These are phyloP conservation scores for Acleris literana DNA, from an alignment of 2,888 invertebrate species.

Conservation along the genomic window DNA sequence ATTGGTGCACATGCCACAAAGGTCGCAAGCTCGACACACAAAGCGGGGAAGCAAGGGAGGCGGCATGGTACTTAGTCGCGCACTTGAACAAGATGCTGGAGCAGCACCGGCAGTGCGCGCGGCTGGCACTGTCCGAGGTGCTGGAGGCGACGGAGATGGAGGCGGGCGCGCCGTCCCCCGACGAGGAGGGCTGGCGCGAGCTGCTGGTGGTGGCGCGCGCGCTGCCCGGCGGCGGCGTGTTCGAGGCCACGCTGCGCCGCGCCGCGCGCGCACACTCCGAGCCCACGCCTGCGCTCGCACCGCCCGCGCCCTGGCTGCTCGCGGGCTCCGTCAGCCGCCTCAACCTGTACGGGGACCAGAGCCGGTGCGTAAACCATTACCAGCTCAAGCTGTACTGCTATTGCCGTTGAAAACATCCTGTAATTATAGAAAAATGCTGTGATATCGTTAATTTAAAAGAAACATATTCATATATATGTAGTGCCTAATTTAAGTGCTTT, in stretches of 20 bases:
- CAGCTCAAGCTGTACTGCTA: slow-evolving; percentile 91
- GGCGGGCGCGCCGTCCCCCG: slow-evolving; percentile 62
- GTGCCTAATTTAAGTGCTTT: slow-evolving; percentile 27
- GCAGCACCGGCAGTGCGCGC: slow-evolving; percentile 86
- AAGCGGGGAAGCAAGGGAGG: slow-evolving; percentile 81
- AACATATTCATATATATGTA: neutral
- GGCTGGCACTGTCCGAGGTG: slow-evolving; percentile 84
- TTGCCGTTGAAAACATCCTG: slow-evolving; percentile 69
- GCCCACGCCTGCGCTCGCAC: slow-evolving; percentile 41
- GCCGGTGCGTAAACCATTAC: slow-evolving; percentile 89
- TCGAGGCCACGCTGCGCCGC: slow-evolving; percentile 89
- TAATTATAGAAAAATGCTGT: slow-evolving; percentile 46
- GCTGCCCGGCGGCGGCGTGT: slow-evolving; percentile 87
- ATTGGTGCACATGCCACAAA: slow-evolving; percentile 95
- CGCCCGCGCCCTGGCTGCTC: slow-evolving; percentile 68
- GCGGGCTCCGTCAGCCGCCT: slow-evolving; percentile 90
- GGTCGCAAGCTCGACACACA: slow-evolving; percentile 82
- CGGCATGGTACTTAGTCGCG: slow-evolving; percentile 84
- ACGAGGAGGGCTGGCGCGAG: slow-evolving; percentile 80
- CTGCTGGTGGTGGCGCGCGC: slow-evolving; percentile 86
- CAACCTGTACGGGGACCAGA: slow-evolving; percentile 92
- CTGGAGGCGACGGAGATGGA: slow-evolving; percentile 86
- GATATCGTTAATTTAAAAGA: slow-evolving; percentile 45
- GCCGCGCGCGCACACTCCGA: slow-evolving; percentile 36
- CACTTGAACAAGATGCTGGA: slow-evolving; percentile 86